A percentile compares a stretch with the other conserved stretches of the same genome.
phyloP scores from a whole-genome alignment of 2,888 invertebrate species.

The Archips crataeganus region DNA sequence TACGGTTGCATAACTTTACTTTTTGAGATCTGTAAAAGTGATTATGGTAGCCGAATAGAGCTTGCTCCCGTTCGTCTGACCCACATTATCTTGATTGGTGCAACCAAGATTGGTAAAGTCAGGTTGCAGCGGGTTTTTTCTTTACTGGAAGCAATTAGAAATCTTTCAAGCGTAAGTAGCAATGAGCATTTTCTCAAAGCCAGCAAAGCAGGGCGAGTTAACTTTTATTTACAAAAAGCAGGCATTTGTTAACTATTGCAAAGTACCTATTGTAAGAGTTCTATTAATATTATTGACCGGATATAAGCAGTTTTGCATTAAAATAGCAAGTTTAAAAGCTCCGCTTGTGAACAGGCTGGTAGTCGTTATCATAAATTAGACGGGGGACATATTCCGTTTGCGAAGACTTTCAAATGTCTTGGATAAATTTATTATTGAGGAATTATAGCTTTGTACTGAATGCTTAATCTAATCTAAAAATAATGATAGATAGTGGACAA shows the following conservation, averaged over 20 bases:
- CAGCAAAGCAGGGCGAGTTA: background rate
- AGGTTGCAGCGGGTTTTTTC: slow-evolving; percentile 25
- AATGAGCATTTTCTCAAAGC: slow-evolving; percentile 21
- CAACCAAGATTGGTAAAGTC: slow-evolving; percentile 33
- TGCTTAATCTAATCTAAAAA: slow-evolving; percentile 24
- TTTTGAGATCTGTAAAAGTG: slow-evolving; percentile 33
- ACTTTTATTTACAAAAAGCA: slow-evolving; percentile 12
- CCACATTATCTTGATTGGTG: slow-evolving; percentile 31
- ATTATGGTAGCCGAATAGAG: slow-evolving; percentile 19
- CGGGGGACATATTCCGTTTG: slow-evolving; percentile 28
- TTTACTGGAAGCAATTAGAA: slow-evolving; percentile 39
- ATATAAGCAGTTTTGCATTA: slow-evolving; percentile 26
- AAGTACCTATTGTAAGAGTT: slow-evolving; percentile 8
- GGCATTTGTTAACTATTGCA: background rate
- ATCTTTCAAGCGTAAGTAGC: slow-evolving; percentile 24
- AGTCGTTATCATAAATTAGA: slow-evolving; percentile 28
- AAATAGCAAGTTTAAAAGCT: slow-evolving; percentile 12
- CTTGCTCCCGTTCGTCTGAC: slow-evolving; percentile 23
- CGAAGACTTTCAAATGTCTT: slow-evolving; percentile 29
- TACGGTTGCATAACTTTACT: slow-evolving; percentile 26
- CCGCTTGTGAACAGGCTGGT: background rate
- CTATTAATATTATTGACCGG: slow-evolving; percentile 10
- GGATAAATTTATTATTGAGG: slow-evolving; percentile 16
- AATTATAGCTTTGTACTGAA: slow-evolving; percentile 12
- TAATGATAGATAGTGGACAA: slow-evolving; percentile 25